phyloP scores from a whole-genome alignment of 2,113 vertebrate genomes.

The Trochalopteron elliotii region DNA sequence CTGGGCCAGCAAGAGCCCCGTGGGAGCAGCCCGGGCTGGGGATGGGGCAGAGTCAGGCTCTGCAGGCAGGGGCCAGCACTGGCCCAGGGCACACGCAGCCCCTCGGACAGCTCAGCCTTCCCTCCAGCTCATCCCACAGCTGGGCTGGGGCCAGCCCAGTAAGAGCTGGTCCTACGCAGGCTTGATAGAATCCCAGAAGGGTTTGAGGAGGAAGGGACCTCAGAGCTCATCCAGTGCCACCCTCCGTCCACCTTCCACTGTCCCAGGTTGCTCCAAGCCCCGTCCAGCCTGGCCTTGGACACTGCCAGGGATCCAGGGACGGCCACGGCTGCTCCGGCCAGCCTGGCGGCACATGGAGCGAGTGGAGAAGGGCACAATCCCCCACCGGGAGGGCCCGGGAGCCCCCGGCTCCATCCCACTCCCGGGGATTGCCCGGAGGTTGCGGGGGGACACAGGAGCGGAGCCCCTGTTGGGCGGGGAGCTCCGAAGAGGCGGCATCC shows the following conservation, averaged over 20 bases:
- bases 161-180: background rate
- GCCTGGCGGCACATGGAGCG: background rate
- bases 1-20: background rate
- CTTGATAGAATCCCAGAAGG: background rate
- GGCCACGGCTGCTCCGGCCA: background rate
- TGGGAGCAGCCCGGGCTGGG: background rate
- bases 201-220: background rate
- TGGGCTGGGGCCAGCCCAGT: accelerated
- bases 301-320: background rate
- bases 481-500: no score
- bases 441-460: background rate
- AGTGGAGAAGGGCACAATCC: accelerated
- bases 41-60: accelerated
- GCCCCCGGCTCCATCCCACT: background rate
- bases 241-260: background rate
- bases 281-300: background rate
- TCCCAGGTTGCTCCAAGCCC: background rate
- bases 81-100: background rate
- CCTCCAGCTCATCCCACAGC: background rate
- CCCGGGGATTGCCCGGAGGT: background rate
- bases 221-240: background rate
- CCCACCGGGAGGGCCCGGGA: background rate
- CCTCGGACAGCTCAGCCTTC: background rate
- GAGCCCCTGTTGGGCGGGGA: background rate
- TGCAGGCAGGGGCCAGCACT: background rate